phyloP scores from a whole-genome alignment of 2,797 vertebrate species.

The Sebastes nivosus region DNA sequence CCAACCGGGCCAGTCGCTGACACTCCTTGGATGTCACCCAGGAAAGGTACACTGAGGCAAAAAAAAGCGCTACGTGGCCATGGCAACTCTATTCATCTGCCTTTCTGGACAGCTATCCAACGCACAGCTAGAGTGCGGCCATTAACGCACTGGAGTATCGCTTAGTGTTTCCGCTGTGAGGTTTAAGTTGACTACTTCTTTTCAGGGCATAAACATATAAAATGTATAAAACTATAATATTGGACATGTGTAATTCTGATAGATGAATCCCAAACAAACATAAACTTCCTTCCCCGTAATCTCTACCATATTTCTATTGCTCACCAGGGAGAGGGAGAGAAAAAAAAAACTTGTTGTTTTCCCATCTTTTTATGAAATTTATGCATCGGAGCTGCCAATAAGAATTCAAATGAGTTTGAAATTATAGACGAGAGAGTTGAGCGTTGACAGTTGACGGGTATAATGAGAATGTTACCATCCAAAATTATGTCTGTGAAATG shows the following conservation, averaged over 20 bases:
- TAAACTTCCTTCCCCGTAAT: conserved; percentile 31
- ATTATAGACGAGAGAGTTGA: conserved; percentile 63
- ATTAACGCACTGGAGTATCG: neutral
- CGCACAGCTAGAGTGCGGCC: neutral
- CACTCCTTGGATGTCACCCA: conserved; percentile 67
- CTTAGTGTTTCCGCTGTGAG: neutral
- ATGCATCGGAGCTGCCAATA: conserved; percentile 66
- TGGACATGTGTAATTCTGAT: conserved; percentile 23
- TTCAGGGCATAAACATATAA: neutral
- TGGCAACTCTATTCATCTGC: conserved; percentile 52
- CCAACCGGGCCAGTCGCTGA: conserved; percentile 72
- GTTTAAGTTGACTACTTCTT: neutral
- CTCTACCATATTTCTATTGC: conserved; percentile 42
- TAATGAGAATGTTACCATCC: conserved; percentile 69
- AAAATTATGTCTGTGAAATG: conserved; percentile 64
- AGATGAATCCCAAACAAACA: conserved; percentile 45
- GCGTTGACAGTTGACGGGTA: conserved; percentile 66
- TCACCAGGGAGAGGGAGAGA: conserved; percentile 29
- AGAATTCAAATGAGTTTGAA: conserved; percentile 73
- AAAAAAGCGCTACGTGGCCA: conserved; percentile 35
- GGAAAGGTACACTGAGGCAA: conserved; percentile 55
- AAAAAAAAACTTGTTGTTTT: conserved; percentile 44
- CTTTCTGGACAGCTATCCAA: conserved; percentile 28
- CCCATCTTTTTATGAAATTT: conserved; percentile 61
- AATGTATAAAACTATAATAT: neutral